Evolutionary conservation across 2,797 vertebrate species (phyloP).

Genomic region (Micromesistius poutassou): DNA sequence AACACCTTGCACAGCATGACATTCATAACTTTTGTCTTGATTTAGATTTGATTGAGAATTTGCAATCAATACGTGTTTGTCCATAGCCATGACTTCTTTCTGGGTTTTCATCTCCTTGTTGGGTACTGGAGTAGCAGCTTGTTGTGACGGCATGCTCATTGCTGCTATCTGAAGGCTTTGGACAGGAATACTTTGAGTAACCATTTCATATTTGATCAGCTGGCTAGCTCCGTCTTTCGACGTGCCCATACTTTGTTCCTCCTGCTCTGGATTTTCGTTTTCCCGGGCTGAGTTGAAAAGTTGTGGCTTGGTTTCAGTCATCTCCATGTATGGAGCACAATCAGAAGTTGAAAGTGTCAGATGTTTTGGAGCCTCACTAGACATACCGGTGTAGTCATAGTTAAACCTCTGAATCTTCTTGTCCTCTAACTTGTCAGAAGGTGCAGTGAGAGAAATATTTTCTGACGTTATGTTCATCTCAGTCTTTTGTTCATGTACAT

Average conservation of each 20-base stretch:
- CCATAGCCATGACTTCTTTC: background rate
- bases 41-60: constrained; percentile 21
- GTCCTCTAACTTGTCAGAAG: constrained; percentile 20
- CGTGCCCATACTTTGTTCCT: background rate
- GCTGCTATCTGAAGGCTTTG: background rate
- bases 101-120: background rate
- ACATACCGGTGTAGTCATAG: background rate
- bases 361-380: constrained; percentile 15
- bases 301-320: background rate
- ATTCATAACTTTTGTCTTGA: constrained; percentile 10
- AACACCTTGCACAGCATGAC: constrained; percentile 17
- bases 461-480: constrained; percentile 14
- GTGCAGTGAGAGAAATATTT: constrained; percentile 13
- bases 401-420: constrained; percentile 17
- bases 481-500: background rate
- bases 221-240: background rate
- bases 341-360: constrained; percentile 1
- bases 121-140: constrained; percentile 9
- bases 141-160: constrained; percentile 14
- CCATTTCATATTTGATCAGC: constrained; percentile 13
- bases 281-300: background rate
- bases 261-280: background rate
- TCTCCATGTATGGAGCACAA: constrained; percentile 6
- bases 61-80: constrained; percentile 16
- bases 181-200: background rate